A percentile compares a stretch with the other conserved stretches of the same genome.
Conservation (phyloP, 2,113 vertebrate genomes). For the Perca schrenkii region DNA sequence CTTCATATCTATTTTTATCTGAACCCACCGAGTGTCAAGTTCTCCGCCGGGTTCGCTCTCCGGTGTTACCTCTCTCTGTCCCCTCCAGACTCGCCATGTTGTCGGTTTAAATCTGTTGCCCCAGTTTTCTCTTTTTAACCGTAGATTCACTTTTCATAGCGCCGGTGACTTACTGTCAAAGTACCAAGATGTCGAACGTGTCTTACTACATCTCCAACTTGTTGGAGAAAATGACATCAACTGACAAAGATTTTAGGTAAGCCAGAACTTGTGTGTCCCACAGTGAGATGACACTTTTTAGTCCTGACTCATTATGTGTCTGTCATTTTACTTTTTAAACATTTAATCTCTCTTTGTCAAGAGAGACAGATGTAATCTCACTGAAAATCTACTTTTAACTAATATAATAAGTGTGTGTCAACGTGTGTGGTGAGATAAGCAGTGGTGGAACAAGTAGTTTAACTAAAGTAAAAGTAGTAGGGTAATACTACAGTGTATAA, state of each 20-base stretch:
- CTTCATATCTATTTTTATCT: slow-evolving; percentile 77
- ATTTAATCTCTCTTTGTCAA: neutral
- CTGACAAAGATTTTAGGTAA: slow-evolving; percentile 95
- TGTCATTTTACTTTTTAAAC: slow-evolving; percentile 3
- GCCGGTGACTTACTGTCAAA: slow-evolving; percentile 17
- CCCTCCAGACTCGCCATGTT: slow-evolving; percentile 77
- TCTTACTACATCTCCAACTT: slow-evolving; percentile 91
- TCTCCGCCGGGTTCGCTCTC: slow-evolving; percentile 68
- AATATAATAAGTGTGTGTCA: neutral
- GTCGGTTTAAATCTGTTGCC: slow-evolving; percentile 53
- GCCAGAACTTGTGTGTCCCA: slow-evolving; percentile 29
- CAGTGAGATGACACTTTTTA: slow-evolving; percentile 65
- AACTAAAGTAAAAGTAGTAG: neutral
- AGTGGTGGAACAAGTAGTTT: too few species aligned
- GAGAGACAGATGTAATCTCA: neutral
- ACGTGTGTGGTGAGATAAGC: neutral
- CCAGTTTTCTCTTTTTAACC: slow-evolving; percentile 8
- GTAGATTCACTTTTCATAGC: neutral
- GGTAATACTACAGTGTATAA: too few species aligned
- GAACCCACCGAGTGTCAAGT: slow-evolving; percentile 74
- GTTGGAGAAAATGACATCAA: slow-evolving; percentile 95
- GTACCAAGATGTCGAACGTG: slow-evolving; percentile 85
- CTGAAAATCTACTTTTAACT: neutral
- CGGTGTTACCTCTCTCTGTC: slow-evolving; percentile 19
- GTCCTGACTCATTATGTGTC: neutral